phyloP scores from a whole-genome alignment of 2,113 vertebrate species.

The Rhea americana region DNA sequence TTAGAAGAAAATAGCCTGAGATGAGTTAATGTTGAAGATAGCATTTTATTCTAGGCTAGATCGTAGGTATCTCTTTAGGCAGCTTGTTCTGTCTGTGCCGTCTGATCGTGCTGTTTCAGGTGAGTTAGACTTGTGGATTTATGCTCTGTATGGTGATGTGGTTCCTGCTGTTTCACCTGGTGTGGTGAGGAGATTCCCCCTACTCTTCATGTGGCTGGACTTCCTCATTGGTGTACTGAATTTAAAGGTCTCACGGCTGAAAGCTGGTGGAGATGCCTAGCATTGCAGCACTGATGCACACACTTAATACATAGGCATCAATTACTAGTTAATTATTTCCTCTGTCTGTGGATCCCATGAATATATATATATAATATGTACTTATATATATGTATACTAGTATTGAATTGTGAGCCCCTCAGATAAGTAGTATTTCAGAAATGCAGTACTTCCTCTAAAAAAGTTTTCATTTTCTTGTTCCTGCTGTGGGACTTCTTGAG shows the following conservation, averaged over 20 bases:
- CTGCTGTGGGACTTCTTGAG: slow-evolving; percentile 40
- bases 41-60: neutral
- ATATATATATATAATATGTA: neutral
- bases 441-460: neutral
- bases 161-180: neutral
- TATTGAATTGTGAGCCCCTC: neutral
- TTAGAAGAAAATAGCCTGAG: neutral
- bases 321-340: neutral
- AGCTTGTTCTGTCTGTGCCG: neutral
- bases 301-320: neutral
- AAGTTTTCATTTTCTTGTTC: slow-evolving; percentile 32
- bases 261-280: neutral
- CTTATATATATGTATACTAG: neutral
- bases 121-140: neutral
- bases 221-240: neutral
- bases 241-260: neutral
- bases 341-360: neutral
- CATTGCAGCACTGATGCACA: neutral
- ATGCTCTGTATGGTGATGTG: neutral
- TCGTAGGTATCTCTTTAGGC: neutral
- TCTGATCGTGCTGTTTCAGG: neutral
- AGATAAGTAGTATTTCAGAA: slow-evolving; percentile 16
- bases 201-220: neutral
- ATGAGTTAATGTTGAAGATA: neutral
- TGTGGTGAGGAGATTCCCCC: neutral